Conservation (phyloP, 2,888 invertebrate genomes). For the Nomada lathburiana region DNA sequence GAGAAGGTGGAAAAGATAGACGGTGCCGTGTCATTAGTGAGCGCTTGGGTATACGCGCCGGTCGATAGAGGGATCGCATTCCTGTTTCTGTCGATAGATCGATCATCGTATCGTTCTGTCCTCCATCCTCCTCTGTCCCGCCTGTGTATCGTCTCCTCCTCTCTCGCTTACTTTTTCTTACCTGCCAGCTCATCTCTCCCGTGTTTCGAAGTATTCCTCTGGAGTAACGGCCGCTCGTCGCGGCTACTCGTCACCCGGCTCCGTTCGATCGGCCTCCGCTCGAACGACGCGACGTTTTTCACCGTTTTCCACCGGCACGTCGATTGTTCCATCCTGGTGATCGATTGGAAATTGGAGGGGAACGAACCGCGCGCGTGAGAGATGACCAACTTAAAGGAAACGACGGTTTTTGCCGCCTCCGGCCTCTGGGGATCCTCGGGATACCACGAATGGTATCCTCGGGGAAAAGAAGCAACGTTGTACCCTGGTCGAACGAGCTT, state of each 20-base stretch:
- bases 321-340: conserved; percentile 47
- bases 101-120: conserved; percentile 66
- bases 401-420: conserved; percentile 30
- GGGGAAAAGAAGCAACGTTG: not conserved
- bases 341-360: conserved; percentile 20
- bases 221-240: conserved; percentile 35
- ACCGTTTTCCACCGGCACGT: conserved; percentile 4
- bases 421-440: not conserved
- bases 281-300: conserved; percentile 2
- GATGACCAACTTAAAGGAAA: conserved; percentile 36
- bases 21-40: conserved; percentile 67
- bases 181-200: conserved; percentile 29
- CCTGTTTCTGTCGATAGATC: conserved; percentile 67
- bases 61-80: conserved; percentile 60
- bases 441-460: not conserved
- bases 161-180: conserved; percentile 28
- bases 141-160: not conserved
- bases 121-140: conserved; percentile 12
- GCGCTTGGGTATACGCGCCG: conserved; percentile 43
- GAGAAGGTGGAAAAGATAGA: conserved; percentile 58
- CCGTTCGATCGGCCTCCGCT: not conserved
- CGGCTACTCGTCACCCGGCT: conserved; percentile 11
- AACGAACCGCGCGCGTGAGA: conserved; percentile 9
- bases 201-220: conserved; percentile 41
- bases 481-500: too few relatives aligned